These are phyloP conservation scores for Brachionichthys hirsutus DNA, from an alignment of 2,113 vertebrate species.

Conservation along the genomic window DNA sequence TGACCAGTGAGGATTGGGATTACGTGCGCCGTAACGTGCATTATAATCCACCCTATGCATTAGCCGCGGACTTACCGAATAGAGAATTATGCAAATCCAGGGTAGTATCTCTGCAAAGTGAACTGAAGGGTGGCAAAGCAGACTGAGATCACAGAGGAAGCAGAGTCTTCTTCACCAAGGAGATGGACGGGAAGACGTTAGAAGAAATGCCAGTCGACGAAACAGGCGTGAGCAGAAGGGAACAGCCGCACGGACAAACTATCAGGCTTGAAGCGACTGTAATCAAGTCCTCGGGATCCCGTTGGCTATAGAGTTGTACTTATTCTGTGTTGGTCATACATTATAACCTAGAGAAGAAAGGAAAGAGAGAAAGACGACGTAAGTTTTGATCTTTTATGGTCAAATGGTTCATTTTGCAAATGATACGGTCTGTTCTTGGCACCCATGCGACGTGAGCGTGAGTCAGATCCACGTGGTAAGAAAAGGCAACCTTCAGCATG, in stretches of 20 bases:
- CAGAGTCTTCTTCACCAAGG: constrained; percentile 65
- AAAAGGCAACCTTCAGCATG: neutral
- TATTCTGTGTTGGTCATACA: constrained; percentile 94
- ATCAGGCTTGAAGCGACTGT: constrained; percentile 97
- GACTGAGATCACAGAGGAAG: constrained; percentile 59
- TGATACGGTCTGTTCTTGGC: constrained; percentile 16
- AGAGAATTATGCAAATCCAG: constrained; percentile 68
- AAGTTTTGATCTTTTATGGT: neutral
- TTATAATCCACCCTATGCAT: constrained; percentile 48
- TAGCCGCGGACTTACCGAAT: constrained; percentile 79
- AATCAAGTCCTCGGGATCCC: constrained; percentile 89
- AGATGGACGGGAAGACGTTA: constrained; percentile 63
- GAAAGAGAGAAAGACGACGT: constrained; percentile 2
- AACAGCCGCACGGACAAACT: constrained; percentile 84
- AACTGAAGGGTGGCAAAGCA: constrained; percentile 66
- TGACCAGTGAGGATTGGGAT: constrained; percentile 50
- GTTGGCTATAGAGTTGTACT: constrained; percentile 94
- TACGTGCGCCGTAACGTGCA: constrained; percentile 36
- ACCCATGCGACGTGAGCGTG: constrained; percentile 1
- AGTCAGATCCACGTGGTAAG: constrained; percentile 36
- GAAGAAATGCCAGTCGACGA: constrained; percentile 77
- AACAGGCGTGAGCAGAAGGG: constrained; percentile 62
- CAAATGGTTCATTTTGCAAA: constrained; percentile 6
- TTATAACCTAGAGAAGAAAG: constrained; percentile 85
- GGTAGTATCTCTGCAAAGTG: constrained; percentile 45